phyloP scores from a whole-genome alignment of 2,113 vertebrate genomes.

The Rhinichthys klamathensis region DNA sequence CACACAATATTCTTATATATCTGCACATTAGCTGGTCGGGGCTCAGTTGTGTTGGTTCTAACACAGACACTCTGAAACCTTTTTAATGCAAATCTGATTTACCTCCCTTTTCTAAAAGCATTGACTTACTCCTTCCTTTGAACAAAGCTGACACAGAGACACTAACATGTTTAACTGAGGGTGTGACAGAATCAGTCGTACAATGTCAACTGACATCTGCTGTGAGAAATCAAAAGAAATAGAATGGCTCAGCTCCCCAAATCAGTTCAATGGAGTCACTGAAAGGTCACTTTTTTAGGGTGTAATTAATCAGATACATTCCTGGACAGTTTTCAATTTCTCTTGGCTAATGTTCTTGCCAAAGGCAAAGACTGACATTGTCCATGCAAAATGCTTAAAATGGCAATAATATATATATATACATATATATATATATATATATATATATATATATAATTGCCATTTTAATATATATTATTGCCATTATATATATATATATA shows the following conservation, averaged over 20 bases:
- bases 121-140: background rate
- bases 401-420: no score
- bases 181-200: background rate
- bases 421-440: no score
- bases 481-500: no score
- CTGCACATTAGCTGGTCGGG: constrained; percentile 53
- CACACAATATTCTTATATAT: constrained; percentile 51
- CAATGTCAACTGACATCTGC: background rate
- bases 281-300: constrained; percentile 30
- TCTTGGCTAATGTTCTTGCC: constrained; percentile 27
- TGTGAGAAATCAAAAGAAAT: constrained; percentile 10
- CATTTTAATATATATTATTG: no score
- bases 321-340: constrained; percentile 7
- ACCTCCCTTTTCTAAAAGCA: background rate
- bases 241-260: constrained; percentile 6
- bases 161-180: background rate
- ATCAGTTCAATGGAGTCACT: background rate
- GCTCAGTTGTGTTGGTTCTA: constrained; percentile 34
- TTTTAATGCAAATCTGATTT: constrained; percentile 13
- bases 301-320: constrained; percentile 23
- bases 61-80: constrained; percentile 13
- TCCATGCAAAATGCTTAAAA: background rate
- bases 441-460: no score
- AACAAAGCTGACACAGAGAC: background rate
- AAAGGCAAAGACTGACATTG: constrained; percentile 25